Base-by-base conservation (phyloP, 2,797 vertebrate genomes). In the Molossus molossus region DNA sequence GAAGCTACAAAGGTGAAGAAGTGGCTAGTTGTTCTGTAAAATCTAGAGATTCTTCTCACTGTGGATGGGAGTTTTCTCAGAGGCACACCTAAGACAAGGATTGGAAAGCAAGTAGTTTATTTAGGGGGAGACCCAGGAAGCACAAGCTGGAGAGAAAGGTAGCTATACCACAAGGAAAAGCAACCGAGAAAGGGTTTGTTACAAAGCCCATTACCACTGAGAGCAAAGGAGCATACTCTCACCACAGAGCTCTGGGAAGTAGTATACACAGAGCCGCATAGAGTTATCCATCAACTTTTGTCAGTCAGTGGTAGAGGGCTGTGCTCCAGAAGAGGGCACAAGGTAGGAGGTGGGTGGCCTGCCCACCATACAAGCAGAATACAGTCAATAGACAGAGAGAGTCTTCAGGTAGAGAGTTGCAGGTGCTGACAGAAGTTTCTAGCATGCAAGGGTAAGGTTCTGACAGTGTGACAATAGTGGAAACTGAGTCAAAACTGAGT, bases 401-500 rank as follows among this genome's bases (percentile, higher is more conserved):
- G 15, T 20, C 65, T 73, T 79, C 57, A 77, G 65, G 53, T 70
- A 14, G 40, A 76, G 50, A n/a, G 27, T 6, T 11, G 0, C 53
- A 10, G 33, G 13, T 58, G n/a, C n/a, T 40, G 10, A 72, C 40
- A 48, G 20, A 55, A 67, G 73, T 27, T 0, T 17, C 27, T 29
- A 20, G 9, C 60, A 45, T 15, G 17, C 7, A 72, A 85, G 8
- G 18, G 21, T 33, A 40, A 72, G 57, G 1, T 69, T 58, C 81
- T 65, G 5, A 67, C 14, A 72, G 4, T 50, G 12, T 70, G 58
- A 50, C 7, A 2, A 53, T 14, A n/a, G 27, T 88, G 17, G 90
- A 76, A 87, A 91, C 67, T 75, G 76, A 92, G 37, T 87, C 50
- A 87, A 83, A 37, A 53, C 20, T 72, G 17, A 69, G 50, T 6